These are phyloP conservation scores for Aphelinus certus DNA, from an alignment of 1,140 invertebrate species.

Conservation along the genomic window DNA sequence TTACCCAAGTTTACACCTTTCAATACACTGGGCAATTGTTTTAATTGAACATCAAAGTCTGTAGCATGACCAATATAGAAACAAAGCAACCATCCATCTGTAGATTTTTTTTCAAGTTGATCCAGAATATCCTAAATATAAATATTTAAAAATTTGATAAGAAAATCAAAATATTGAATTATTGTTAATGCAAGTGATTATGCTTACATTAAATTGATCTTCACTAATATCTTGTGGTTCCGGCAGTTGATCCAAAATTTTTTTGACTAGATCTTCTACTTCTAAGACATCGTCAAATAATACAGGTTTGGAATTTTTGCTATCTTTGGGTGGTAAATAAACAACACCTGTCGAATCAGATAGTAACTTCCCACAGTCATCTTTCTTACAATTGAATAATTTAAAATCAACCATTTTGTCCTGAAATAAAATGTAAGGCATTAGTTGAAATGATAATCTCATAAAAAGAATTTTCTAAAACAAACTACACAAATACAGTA, in stretches of 20 bases:
- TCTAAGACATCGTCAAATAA: constrained; percentile 52
- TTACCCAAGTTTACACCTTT: constrained; percentile 69
- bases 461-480: constrained; percentile 10
- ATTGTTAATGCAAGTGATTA: constrained; percentile 12
- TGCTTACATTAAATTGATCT: constrained; percentile 60
- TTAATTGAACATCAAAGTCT: constrained; percentile 68
- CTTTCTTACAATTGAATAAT: constrained; percentile 43
- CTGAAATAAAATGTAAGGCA: constrained; percentile 36
- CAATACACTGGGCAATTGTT: constrained; percentile 71
- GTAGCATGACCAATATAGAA: constrained; percentile 70
- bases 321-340: constrained; percentile 42
- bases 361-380: constrained; percentile 40
- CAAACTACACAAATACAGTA: constrained; percentile 33
- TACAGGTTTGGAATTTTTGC: constrained; percentile 42
- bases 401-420: constrained; percentile 49
- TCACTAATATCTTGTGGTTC: constrained; percentile 64
- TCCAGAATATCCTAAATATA: constrained; percentile 50
- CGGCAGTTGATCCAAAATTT: constrained; percentile 69
- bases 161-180: neutral
- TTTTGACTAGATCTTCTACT: constrained; percentile 66
- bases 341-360: constrained; percentile 42
- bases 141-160: neutral
- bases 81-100: constrained; percentile 73
- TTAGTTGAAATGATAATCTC: neutral
- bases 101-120: constrained; percentile 58